Conservation (phyloP, 2,888 invertebrate genomes). For the Chouioia cunea region DNA sequence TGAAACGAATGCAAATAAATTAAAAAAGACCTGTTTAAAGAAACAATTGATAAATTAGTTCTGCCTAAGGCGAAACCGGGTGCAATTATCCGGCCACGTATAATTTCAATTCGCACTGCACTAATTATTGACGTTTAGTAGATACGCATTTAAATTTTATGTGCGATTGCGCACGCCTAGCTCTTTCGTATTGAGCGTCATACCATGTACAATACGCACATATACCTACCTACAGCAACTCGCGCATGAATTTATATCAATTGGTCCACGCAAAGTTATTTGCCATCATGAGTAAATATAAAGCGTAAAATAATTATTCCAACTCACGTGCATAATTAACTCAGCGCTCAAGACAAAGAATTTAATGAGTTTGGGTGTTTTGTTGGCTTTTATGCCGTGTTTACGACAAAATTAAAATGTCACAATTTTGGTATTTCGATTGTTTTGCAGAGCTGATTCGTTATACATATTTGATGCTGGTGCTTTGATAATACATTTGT, state of each 20-base stretch:
- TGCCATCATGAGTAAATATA: conserved; percentile 24
- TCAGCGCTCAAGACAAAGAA: conserved; percentile 26
- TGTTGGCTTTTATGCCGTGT: neutral
- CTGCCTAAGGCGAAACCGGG: conserved; percentile 41
- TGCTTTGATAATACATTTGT: conserved; percentile 18
- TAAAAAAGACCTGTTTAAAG: too few species aligned
- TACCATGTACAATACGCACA: neutral
- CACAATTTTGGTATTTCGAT: conserved; percentile 32
- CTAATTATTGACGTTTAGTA: conserved; percentile 9
- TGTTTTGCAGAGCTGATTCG: conserved; percentile 18
- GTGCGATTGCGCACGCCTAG: neutral
- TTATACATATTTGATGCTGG: conserved; percentile 6
- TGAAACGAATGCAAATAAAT: too few species aligned
- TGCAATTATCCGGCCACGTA: conserved; percentile 44
- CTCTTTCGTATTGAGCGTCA: too few species aligned
- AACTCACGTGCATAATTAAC: conserved; percentile 30
- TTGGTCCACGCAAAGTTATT: neutral
- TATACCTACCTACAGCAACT: neutral
- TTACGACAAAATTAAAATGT: conserved; percentile 14
- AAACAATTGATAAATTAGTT: neutral
- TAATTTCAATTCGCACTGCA: conserved; percentile 44
- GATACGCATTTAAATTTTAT: conserved; percentile 33
- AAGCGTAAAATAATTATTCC: conserved; percentile 22
- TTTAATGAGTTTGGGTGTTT: conserved; percentile 6
- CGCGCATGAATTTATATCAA: neutral